Base-by-base conservation (phyloP, 1,140 invertebrate genomes). In the Venustaconcha ellipsiformis region DNA sequence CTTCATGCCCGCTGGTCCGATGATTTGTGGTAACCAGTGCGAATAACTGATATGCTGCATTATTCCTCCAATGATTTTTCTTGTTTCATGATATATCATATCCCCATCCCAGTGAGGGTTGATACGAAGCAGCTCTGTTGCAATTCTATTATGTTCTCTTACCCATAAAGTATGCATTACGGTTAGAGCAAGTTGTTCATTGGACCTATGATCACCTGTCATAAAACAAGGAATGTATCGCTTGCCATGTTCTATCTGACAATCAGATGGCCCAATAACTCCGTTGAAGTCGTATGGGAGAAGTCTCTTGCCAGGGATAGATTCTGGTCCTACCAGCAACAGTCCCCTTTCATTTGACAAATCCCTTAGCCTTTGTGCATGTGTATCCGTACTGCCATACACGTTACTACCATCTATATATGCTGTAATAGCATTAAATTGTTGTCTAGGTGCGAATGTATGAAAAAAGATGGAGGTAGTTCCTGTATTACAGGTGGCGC, bases 111-210 rank as follows among this genome's bases (percentile, higher is more conserved):
- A 99, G 81, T 97, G 94, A 0, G 96, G 94, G 91, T 99, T 99
- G 15, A 97, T 89, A 55, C 92, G 89, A 74, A 93, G 92, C 5
- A 99, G 90, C 84, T 93, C 92, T 20, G 90, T 91, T 14, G 97
- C 98, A 62, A 99, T 92, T 70, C 96, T 92, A 86, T 99, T 99
- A 87, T 99, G 98, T 87, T 99, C 96, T 37, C 99, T 90, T 90
- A 99, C 93, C 95, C 96, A 99, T 70, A 99, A 90, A 0, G 97
- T 99, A 87, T 99, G 99, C 96, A 99, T 99, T 18, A 96, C 94
- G 26, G 97, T 92, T 6, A 99, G 91, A 4, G 95, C 97, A 30
- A 97, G 92, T 82, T 94, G 93, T 88, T 98, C 96, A 90, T 99
- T 99, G 0, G 94, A 94, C 76, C 97, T 91, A 37, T 92, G 90